These are phyloP conservation scores for Pangasius djambal DNA, from an alignment of 2,797 vertebrate species.

Conservation along the genomic window DNA sequence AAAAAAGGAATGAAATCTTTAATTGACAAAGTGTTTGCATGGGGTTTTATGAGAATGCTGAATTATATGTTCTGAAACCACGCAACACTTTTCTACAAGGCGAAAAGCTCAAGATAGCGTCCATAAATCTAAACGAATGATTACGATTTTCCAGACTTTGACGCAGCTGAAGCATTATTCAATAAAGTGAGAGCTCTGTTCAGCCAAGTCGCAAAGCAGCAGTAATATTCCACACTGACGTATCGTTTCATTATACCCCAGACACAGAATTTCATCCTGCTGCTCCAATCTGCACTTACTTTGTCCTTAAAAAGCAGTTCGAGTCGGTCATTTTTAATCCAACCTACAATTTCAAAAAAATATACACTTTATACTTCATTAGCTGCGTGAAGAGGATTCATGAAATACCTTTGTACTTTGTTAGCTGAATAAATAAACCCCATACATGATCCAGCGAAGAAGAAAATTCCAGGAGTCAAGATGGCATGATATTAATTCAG, in stretches of 20 bases:
- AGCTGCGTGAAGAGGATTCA: slow-evolving; percentile 3
- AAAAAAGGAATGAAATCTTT: not conserved
- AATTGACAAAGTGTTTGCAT: slow-evolving; percentile 39
- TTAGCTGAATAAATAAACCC: slow-evolving; percentile 41
- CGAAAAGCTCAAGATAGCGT: not conserved
- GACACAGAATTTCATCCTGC: not conserved
- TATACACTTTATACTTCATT: slow-evolving; percentile 28
- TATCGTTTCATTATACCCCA: not conserved
- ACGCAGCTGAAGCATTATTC: not conserved
- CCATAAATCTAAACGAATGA: not conserved
- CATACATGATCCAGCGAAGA: not conserved
- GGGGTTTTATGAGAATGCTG: slow-evolving; percentile 37
- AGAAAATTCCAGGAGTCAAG: not conserved
- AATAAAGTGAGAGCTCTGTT: slow-evolving; percentile 10
- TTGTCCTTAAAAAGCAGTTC: no score
- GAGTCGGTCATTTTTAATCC: not conserved
- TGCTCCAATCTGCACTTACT: not conserved
- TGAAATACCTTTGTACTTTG: slow-evolving; percentile 43
- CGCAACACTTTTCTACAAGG: not conserved
- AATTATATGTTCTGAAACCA: slow-evolving; percentile 31
- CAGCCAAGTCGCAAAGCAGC: not conserved
- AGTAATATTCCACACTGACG: slow-evolving; percentile 1
- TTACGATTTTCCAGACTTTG: not conserved
- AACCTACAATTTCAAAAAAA: not conserved
- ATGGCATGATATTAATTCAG: not conserved